Percentiles rank a stretch among this genome's conserved stretches.
These are phyloP conservation scores for Papilio demoleus DNA, from an alignment of 2,888 invertebrate species.

Conservation along the genomic window DNA sequence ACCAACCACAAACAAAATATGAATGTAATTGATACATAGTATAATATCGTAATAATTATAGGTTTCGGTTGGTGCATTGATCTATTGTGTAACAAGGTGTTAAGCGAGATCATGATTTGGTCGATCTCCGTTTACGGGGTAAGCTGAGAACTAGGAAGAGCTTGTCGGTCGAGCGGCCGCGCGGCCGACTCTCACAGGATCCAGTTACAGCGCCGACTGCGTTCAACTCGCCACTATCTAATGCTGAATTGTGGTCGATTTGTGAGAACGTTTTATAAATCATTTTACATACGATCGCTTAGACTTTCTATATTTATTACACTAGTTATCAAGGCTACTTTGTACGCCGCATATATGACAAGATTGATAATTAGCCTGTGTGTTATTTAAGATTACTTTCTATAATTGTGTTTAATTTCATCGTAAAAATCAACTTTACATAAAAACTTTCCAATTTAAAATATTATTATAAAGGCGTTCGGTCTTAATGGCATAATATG, in stretches of 20 bases:
- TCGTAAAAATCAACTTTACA: no score
- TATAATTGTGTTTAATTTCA: no score
- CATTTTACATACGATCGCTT: constrained; percentile 7
- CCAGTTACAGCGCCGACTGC: constrained; percentile 57
- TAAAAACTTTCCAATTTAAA: no score
- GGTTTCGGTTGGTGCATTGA: constrained; percentile 17
- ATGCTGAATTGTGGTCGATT: constrained; percentile 47
- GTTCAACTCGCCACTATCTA: constrained; percentile 51
- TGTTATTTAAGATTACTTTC: no score
- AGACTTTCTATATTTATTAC: neutral
- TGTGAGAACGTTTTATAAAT: constrained; percentile 53
- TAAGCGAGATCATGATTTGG: constrained; percentile 67
- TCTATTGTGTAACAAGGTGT: constrained; percentile 56
- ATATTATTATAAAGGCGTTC: no score
- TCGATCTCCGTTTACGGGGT: constrained; percentile 70
- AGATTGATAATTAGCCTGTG: no score
- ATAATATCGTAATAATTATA: constrained; percentile 10
- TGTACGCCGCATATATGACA: no score
- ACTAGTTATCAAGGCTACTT: neutral
- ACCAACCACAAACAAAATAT: constrained; percentile 16
- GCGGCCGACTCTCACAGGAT: constrained; percentile 73
- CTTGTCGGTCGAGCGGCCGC: constrained; percentile 67
- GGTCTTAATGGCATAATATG: no score
- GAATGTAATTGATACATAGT: constrained; percentile 13
- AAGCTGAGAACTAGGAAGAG: constrained; percentile 79